Conservation (phyloP, 92 coral and sea anemone genomes). For the Paragorgia papillata region DNA sequence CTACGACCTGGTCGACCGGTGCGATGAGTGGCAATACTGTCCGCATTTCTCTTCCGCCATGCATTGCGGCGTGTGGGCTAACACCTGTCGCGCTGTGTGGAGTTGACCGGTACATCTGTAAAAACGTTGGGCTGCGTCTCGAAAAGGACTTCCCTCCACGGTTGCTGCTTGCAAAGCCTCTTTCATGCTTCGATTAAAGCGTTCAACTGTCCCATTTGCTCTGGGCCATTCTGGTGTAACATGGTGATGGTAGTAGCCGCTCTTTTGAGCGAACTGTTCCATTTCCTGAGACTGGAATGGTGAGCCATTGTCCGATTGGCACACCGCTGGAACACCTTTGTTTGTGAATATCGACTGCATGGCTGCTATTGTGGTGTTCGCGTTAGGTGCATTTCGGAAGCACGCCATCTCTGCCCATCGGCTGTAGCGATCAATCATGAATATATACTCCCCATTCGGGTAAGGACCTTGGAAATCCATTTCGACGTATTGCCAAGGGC, state of each 20-base stretch:
- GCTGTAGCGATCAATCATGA: slow-evolving; percentile 45
- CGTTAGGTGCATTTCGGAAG: slow-evolving; percentile 16
- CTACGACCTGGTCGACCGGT: slow-evolving; percentile 3
- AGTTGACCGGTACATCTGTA: slow-evolving; percentile 21
- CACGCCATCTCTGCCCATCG: slow-evolving; percentile 45
- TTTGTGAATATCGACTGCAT: slow-evolving; percentile 31
- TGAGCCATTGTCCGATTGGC: slow-evolving; percentile 52
- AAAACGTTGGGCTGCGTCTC: slow-evolving; percentile 1
- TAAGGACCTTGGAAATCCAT: slow-evolving; percentile 24
- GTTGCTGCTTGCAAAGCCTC: slow-evolving; percentile 12
- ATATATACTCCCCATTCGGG: slow-evolving; percentile 29
- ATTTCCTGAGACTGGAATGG: slow-evolving; percentile 49
- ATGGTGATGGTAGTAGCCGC: slow-evolving; percentile 13
- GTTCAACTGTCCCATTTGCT: slow-evolving; percentile 45
- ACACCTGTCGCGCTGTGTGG: slow-evolving; percentile 36
- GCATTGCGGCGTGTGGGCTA: slow-evolving; percentile 33
- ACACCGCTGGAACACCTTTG: slow-evolving; percentile 39
- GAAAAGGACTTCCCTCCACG: neutral
- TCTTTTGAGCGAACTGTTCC: slow-evolving; percentile 17
- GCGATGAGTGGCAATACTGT: slow-evolving; percentile 23
- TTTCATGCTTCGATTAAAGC: slow-evolving; percentile 25
- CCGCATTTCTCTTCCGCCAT: slow-evolving; percentile 37
- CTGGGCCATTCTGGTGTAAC: slow-evolving; percentile 45
- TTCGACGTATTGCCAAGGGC: slow-evolving; percentile 27
- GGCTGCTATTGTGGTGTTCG: slow-evolving; percentile 34